Evolutionary conservation across 2,888 invertebrate species (phyloP).

Genomic region (Phrixothrix hirtus): DNA sequence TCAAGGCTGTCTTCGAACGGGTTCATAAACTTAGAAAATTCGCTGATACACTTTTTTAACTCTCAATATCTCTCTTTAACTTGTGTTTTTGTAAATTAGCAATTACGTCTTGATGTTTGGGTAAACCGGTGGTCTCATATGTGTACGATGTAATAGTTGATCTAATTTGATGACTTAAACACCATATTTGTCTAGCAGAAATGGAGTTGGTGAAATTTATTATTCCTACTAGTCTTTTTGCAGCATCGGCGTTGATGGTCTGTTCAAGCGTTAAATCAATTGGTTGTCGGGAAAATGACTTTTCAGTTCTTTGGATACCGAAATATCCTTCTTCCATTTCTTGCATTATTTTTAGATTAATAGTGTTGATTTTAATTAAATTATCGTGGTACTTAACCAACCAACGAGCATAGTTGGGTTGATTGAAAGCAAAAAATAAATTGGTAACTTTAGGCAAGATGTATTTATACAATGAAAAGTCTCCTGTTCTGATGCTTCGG

Average conservation of each 20-base stretch:
- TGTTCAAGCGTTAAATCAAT: too few relatives aligned
- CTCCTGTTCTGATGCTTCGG: slow-evolving; percentile 41
- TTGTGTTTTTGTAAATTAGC: slow-evolving; percentile 29
- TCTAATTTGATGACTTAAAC: slow-evolving; percentile 29
- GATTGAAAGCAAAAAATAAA: slow-evolving; percentile 39
- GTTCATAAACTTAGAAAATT: too few relatives aligned
- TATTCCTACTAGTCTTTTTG: slow-evolving; percentile 32
- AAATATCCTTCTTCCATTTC: slow-evolving; percentile 13
- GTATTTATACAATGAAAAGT: slow-evolving; percentile 38
- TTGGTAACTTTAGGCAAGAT: slow-evolving; percentile 40
- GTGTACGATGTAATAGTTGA: slow-evolving; percentile 19
- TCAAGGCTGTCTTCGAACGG: slow-evolving; percentile 18
- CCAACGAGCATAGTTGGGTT: too few relatives aligned
- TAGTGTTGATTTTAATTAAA: too few relatives aligned
- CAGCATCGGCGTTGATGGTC: too few relatives aligned
- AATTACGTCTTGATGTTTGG: slow-evolving; percentile 35
- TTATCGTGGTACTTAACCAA: too few relatives aligned
- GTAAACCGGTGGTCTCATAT: slow-evolving; percentile 30
- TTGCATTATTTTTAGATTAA: slow-evolving; percentile 22
- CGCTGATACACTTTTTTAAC: slow-evolving; percentile 22
- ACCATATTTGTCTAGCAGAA: slow-evolving; percentile 37
- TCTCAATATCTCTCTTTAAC: background rate
- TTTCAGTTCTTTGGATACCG: too few relatives aligned
- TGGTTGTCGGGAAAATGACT: too few relatives aligned
- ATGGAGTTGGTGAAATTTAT: too few relatives aligned